These are phyloP conservation scores for Plecturocebus donacophilus DNA, from an alignment of 2,113 vertebrate genomes.

Conservation along the genomic window DNA sequence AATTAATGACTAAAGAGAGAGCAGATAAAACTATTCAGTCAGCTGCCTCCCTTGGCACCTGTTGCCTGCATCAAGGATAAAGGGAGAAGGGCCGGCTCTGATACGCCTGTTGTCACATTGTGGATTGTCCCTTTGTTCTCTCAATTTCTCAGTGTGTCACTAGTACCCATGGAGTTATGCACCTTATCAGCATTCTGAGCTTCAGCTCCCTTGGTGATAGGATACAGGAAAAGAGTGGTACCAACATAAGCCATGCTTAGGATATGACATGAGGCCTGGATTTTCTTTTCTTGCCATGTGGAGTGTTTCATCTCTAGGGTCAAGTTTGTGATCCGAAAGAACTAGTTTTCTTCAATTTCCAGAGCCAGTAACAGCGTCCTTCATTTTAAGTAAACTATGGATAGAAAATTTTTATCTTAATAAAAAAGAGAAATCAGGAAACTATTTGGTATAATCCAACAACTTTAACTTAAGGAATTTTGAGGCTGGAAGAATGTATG, in stretches of 20 bases:
- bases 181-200: neutral
- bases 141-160: neutral
- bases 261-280: neutral
- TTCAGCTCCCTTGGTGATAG: neutral
- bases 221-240: neutral
- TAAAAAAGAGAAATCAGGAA: neutral
- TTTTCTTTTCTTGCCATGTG: neutral
- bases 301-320: neutral
- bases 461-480: neutral
- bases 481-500: neutral
- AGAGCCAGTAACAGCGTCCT: neutral
- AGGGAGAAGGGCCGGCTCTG: neutral
- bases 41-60: neutral
- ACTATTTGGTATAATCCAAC: neutral
- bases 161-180: neutral
- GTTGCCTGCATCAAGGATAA: neutral
- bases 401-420: neutral
- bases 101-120: neutral
- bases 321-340: neutral
- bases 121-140: neutral
- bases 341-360: neutral
- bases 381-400: neutral
- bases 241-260: neutral
- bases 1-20: neutral
- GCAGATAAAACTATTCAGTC: neutral